Base-by-base conservation (phyloP, 2,113 vertebrate species). In the Himantopus leucocephalus region DNA sequence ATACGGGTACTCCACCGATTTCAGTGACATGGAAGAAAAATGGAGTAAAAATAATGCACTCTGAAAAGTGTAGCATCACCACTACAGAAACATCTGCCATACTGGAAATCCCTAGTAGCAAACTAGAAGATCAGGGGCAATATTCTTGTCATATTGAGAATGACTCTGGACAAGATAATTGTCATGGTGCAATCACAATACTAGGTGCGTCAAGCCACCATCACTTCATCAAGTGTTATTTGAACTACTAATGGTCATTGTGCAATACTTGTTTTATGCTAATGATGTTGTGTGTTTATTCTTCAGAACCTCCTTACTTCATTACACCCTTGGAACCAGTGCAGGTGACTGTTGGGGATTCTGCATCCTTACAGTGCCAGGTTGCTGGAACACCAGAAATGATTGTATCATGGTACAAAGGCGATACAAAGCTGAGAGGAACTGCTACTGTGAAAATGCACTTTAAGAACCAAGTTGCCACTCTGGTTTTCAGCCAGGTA, bases 321-420 rank as follows among this genome's bases (percentile, higher is more conserved):
- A 85, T 98, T 39, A 98, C 98, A 92, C 96, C 98, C 39, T 97
- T 99, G 98, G 99, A 99, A 89, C 98, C 98, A 27, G 97, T 99
- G 97, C 99, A 99, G 94, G 99, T 99, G 95, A 98, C 98, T 32
- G 87, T 99, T 47, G 99, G 99, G 67, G 99, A 99, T 79, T 98
- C 98, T 45, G 97, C 98, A 84, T 99, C 99, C 96, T 98, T 99
- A 70, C 99, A 99, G 97, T 99, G 99, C 90, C 98, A 98, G 93
- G 97, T 99, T n/a, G 99, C 98, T 53, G 99, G 99, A 91, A 99
- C 99, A 29, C 99, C 99, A 92, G 99, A 99, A 98, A 99, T 99
- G 94, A 99, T 99, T 94, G 98, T 99, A 81, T 99, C 99, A 3
- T 99, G 99, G 99, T 99, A 99, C 96, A 99, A 99, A 97, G 99